Base-by-base conservation (phyloP, 2,797 vertebrate genomes). In the Sebastes wilsoni region DNA sequence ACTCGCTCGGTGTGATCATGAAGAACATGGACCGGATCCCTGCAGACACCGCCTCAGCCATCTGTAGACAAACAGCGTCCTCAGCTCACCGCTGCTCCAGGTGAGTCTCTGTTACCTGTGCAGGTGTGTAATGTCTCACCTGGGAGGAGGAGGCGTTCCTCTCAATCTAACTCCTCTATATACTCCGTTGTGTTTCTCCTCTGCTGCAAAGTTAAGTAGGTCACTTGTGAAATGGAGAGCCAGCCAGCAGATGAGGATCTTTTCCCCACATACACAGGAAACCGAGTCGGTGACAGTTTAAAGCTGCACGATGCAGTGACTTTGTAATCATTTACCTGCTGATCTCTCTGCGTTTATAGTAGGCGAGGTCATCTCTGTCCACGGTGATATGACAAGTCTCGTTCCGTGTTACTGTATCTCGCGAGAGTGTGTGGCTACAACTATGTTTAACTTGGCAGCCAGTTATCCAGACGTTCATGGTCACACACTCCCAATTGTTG, bases 11-110 rank as follows among this genome's bases (percentile, higher is more conserved):
- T 1, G 94, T 93, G 84, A 99, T 89, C 70, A 90, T 79, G 64
- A 96, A 96, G 80, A 99, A 97, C 80, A 98, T 76, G 80, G 93
- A 77, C 14, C 97, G 96, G 80, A 96, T 6, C 28, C 94, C 95
- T 77, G 94, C 88, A 10, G 91, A 94, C 75, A 93, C 7, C 2
- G 92, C 72, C 28, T 8, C 70, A 11, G 92, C 88, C 92, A 94
- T 91, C 6, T 52, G 20, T 86, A 4, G 3, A 5, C 34, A 8
- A 8, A 8, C 42, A 2, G 20, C 25, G 36, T 1, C 2, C 10
- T 3, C 16, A 0, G 38, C 7, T 3, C 16, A 0, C 38, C 4
- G 54, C 30, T 10, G 58, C 27, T 66, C 13, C 77, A 71, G 68
- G 55, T 83, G 72, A 30, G 20, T 2, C 3, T 1, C 3, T 0